phyloP scores from a whole-genome alignment of 2,888 invertebrate species.

The Geotrupes spiniger region DNA sequence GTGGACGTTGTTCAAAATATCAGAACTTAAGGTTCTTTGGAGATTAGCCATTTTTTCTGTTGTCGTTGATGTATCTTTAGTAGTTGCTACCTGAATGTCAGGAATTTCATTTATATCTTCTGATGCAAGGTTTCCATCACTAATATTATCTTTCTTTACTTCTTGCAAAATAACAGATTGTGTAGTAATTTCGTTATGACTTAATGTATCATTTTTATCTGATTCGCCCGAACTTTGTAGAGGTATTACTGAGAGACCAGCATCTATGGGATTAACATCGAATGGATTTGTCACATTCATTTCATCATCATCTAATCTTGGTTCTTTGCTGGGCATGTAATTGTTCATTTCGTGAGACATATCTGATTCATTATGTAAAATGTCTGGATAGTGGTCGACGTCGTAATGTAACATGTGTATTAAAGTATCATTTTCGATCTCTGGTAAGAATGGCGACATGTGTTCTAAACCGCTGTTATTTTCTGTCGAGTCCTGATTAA shows the following conservation, averaged over 20 bases:
- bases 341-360: slow-evolving; percentile 17
- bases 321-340: slow-evolving; percentile 41
- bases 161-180: background rate
- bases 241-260: slow-evolving; percentile 32
- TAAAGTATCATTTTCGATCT: slow-evolving; percentile 60
- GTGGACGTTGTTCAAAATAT: slow-evolving; percentile 43
- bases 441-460: slow-evolving; percentile 42
- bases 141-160: background rate
- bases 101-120: slow-evolving; percentile 20
- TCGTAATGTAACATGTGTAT: slow-evolving; percentile 56
- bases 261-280: slow-evolving; percentile 43
- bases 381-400: slow-evolving; percentile 42
- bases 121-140: too few species aligned
- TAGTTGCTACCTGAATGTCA: slow-evolving; percentile 10
- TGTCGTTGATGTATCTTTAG: slow-evolving; percentile 3
- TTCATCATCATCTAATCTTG: slow-evolving; percentile 54
- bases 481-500: slow-evolving; percentile 24
- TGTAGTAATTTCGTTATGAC: too few species aligned
- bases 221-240: slow-evolving; percentile 25
- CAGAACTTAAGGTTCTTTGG: slow-evolving; percentile 31
- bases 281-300: slow-evolving; percentile 53
- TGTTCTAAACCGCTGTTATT: slow-evolving; percentile 12
- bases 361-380: slow-evolving; percentile 30
- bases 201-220: slow-evolving; percentile 5
- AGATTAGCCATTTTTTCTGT: slow-evolving; percentile 10